Percentiles rank a stretch among this genome's conserved stretches.
These are phyloP conservation scores for Syngnathus scovelli DNA, from an alignment of 2,113 vertebrate genomes.

Conservation along the genomic window DNA sequence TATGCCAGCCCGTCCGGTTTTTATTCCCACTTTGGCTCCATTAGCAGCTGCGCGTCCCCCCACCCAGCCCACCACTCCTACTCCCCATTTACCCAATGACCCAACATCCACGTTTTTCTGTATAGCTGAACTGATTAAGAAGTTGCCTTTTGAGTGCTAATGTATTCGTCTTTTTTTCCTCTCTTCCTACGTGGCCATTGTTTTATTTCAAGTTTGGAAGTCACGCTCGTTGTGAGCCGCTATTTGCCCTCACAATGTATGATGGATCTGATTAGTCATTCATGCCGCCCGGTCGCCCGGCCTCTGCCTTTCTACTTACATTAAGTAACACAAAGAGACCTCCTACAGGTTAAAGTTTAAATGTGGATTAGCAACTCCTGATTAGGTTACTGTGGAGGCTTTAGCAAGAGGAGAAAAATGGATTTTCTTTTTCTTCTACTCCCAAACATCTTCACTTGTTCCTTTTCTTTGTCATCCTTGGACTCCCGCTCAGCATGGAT, in stretches of 20 bases:
- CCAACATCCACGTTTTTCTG: constrained; percentile 54
- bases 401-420: constrained; percentile 67
- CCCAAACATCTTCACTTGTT: constrained; percentile 78
- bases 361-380: constrained; percentile 96
- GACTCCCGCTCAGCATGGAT: constrained; percentile 79
- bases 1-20: constrained; percentile 40
- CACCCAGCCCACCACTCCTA: constrained; percentile 16
- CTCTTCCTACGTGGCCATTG: constrained; percentile 50
- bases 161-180: constrained; percentile 54
- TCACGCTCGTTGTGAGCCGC: constrained; percentile 84
- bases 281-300: constrained; percentile 54
- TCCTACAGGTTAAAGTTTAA: constrained; percentile 99
- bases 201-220: constrained; percentile 70
- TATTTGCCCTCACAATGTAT: constrained; percentile 88
- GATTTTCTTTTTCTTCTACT: constrained; percentile 71
- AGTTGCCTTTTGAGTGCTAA: constrained; percentile 68
- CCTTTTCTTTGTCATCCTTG: constrained; percentile 49
- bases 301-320: constrained; percentile 89
- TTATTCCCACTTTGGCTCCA: constrained; percentile 35
- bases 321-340: constrained; percentile 97
- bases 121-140: constrained; percentile 69
- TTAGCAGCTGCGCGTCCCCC: constrained; percentile 52
- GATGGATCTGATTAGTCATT: constrained; percentile 98
- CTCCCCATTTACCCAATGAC: constrained; percentile 53
- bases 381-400: constrained; percentile 86